A percentile compares a stretch with the other conserved stretches of the same genome.
Conservation (phyloP, 2,888 invertebrate species). For the Sesia bembeciformis region DNA sequence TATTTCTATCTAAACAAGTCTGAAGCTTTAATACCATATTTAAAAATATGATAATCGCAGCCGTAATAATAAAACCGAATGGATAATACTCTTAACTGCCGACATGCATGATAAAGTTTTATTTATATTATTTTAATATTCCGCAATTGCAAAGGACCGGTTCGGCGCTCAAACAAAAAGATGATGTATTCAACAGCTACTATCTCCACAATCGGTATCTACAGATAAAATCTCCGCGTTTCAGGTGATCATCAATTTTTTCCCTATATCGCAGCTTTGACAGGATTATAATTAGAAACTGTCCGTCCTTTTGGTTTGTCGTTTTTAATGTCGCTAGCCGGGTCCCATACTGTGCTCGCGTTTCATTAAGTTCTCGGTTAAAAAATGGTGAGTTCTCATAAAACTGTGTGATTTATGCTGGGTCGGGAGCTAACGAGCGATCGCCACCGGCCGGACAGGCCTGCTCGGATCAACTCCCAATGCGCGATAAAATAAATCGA, state of each 20-base stretch:
- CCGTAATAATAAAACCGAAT: too few species aligned
- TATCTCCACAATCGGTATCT: conserved; percentile 54
- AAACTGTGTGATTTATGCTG: conserved; percentile 68
- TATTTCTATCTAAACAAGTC: too few species aligned
- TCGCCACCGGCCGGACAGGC: conserved; percentile 39
- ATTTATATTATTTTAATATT: too few species aligned
- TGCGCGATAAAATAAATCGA: neutral
- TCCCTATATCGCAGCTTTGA: conserved; percentile 65
- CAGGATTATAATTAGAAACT: conserved; percentile 74
- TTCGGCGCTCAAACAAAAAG: conserved; percentile 28
- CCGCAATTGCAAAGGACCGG: neutral
- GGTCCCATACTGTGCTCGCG: conserved; percentile 72
- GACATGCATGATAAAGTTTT: too few species aligned
- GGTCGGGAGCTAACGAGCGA: conserved; percentile 66
- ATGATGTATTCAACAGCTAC: conserved; percentile 46
- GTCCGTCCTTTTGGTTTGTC: conserved; percentile 66
- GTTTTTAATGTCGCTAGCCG: conserved; percentile 71
- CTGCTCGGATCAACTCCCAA: conserved; percentile 3
- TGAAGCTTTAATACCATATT: neutral
- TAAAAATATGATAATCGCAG: too few species aligned
- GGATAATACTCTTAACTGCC: too few species aligned
- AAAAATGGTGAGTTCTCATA: conserved; percentile 68
- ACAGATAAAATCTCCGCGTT: conserved; percentile 58
- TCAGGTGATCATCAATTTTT: conserved; percentile 67
- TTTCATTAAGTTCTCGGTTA: conserved; percentile 66